These are phyloP conservation scores for Morone saxatilis DNA, from an alignment of 2,113 vertebrate species.

Conservation along the genomic window DNA sequence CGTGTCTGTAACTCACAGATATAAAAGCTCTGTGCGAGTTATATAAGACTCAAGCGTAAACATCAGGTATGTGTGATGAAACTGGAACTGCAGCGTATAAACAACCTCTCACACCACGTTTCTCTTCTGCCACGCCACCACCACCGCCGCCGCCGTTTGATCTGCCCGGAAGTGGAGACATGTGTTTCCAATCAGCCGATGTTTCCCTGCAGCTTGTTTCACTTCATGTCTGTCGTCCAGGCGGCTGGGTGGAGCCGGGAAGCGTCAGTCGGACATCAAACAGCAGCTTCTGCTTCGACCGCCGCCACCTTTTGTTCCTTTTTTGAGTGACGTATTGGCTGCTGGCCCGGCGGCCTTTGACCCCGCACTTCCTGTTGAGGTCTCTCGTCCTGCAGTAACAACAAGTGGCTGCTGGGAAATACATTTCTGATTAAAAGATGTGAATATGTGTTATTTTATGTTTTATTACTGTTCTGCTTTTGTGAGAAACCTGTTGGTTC, in stretches of 20 bases:
- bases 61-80: neutral
- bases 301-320: constrained; percentile 4
- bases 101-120: neutral
- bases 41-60: neutral
- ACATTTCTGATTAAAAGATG: no score
- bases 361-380: neutral
- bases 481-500: no score
- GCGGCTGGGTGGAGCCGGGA: neutral
- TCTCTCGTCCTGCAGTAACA: neutral
- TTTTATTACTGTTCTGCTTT: no score
- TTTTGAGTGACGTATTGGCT: neutral
- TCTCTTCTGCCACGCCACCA: constrained; percentile 10
- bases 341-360: neutral
- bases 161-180: constrained; percentile 17
- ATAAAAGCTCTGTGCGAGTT: neutral
- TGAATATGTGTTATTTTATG: no score
- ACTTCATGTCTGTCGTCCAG: neutral
- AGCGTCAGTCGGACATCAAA: constrained; percentile 30
- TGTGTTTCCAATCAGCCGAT: constrained; percentile 41
- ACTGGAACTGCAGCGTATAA: neutral
- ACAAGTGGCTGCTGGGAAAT: neutral
- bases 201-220: constrained; percentile 35
- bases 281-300: neutral
- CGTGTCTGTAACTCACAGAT: neutral
- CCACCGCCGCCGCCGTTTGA: neutral